These are phyloP conservation scores for Toxotes chatareus DNA, from an alignment of 2,113 vertebrate genomes.

Conservation along the genomic window DNA sequence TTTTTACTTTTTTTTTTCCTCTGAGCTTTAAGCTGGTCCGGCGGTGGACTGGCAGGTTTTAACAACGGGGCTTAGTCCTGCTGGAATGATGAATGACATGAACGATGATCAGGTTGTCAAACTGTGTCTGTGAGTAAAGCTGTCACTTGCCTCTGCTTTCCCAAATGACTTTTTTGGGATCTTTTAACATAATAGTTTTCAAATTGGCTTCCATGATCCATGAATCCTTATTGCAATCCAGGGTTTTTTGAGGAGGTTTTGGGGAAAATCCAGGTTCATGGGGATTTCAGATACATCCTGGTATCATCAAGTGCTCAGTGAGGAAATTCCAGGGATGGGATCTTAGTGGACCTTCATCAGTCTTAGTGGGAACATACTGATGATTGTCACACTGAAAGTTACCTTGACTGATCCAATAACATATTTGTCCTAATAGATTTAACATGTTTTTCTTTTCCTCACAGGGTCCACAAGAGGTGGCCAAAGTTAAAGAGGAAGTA, in stretches of 20 bases:
- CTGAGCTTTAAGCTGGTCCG: slow-evolving; percentile 64
- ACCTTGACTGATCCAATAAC: no score
- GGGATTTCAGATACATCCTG: not conserved
- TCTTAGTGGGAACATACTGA: no score
- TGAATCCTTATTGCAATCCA: not conserved
- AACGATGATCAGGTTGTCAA: slow-evolving; percentile 64
- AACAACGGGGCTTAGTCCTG: slow-evolving; percentile 62
- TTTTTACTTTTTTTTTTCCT: slow-evolving; percentile 44
- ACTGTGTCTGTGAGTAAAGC: slow-evolving; percentile 35
- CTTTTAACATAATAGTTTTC: slow-evolving; percentile 38
- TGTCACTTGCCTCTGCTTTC: slow-evolving; percentile 30
- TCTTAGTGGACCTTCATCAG: not conserved
- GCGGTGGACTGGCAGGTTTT: slow-evolving; percentile 50
- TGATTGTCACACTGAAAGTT: no score
- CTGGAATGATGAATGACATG: slow-evolving; percentile 48
- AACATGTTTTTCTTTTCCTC: no score
- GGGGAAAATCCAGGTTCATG: not conserved
- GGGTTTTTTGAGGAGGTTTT: slow-evolving; percentile 4
- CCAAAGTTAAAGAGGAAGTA: no score
- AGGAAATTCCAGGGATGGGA: not conserved
- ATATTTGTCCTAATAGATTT: no score
- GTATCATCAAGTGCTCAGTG: not conserved
- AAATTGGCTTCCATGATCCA: slow-evolving; percentile 10
- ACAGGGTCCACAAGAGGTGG: no score
- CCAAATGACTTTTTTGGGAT: slow-evolving; percentile 16